A percentile compares a stretch with the other conserved stretches of the same genome.
These are phyloP conservation scores for Bos javanicus DNA, from an alignment of 2,113 vertebrate genomes.

Conservation along the genomic window DNA sequence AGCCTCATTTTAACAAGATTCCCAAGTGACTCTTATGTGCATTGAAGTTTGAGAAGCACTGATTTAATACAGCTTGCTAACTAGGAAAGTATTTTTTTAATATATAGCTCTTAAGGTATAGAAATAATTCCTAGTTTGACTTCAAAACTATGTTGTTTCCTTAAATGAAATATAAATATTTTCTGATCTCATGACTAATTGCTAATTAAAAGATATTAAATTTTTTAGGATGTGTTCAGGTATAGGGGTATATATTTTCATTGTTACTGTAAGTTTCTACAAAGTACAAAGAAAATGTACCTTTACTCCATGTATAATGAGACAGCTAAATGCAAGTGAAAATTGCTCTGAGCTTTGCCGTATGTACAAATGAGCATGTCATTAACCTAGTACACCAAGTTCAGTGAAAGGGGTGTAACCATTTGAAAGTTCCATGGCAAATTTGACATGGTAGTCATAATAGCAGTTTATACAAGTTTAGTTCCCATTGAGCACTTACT, in stretches of 20 bases:
- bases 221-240: slow-evolving; percentile 22
- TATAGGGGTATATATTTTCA: neutral
- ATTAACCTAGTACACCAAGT: neutral
- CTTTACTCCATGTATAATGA: neutral
- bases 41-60: slow-evolving; percentile 33
- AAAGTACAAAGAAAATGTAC: neutral
- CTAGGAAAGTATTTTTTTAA: slow-evolving; percentile 15
- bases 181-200: slow-evolving; percentile 14
- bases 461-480: neutral
- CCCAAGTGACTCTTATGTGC: neutral
- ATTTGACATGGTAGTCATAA: neutral
- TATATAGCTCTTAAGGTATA: neutral
- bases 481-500: neutral
- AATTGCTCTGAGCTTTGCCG: neutral
- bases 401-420: neutral
- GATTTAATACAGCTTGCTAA: slow-evolving; percentile 21
- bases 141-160: neutral
- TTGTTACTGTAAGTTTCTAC: slow-evolving; percentile 23
- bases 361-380: slow-evolving; percentile 35
- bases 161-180: slow-evolving; percentile 7
- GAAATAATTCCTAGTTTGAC: neutral
- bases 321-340: slow-evolving; percentile 16
- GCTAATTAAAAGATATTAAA: slow-evolving; percentile 12
- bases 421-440: neutral
- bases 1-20: slow-evolving; percentile 17